Base-by-base conservation (phyloP, 2,113 vertebrate species). In the Pseudonaja textilis region DNA sequence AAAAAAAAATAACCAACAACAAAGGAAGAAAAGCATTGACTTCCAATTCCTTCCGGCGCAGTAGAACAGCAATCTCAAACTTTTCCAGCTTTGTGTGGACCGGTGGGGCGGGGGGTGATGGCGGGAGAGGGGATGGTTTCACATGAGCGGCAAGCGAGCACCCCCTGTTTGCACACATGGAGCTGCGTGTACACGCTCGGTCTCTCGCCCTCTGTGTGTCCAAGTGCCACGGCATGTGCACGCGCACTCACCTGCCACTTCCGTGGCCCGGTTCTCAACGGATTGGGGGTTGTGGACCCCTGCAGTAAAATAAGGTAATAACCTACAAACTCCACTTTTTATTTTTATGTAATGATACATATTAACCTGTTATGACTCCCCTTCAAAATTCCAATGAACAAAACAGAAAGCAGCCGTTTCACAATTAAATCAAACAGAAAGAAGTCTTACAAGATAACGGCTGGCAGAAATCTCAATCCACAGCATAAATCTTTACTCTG, bases 241-340 rank as follows among this genome's bases (percentile, higher is more conserved):
- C 4, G 4, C 29, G n/a, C 29, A 2, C 12, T 69, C 29, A 0
- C 4, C 26, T n/a, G 12, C 29, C 29, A 5, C 4, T n/a, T 69
- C 61, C 1, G 11, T 1, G 11, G 61, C 12, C 29, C 12, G 0
- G 11, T 14, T 16, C 26, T n/a, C 12, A n/a, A 69, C 0, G 0
- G 29, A 4, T 4, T n/a, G 12, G 4, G 61, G 29, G 29, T n/a
- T 16, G 12, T 12, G 29, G 29, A 69, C 4, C 4, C 12, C 9
- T 69, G 61, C 61, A 14, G 4, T n/a, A 69, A 12, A 69, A 69
- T 69, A n/a, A n/a, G 61, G 29, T n/a, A 69, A n/a, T 6, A 69
- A 69, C 29, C 2, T 1, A 69, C 29, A 69, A n/a, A 4, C 29
- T 69, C 11, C 3, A n/a, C 3, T 16, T 69, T 69, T 69, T 14